Base-by-base conservation (phyloP, 2,113 vertebrate species). In the Terrapene triunguis region DNA sequence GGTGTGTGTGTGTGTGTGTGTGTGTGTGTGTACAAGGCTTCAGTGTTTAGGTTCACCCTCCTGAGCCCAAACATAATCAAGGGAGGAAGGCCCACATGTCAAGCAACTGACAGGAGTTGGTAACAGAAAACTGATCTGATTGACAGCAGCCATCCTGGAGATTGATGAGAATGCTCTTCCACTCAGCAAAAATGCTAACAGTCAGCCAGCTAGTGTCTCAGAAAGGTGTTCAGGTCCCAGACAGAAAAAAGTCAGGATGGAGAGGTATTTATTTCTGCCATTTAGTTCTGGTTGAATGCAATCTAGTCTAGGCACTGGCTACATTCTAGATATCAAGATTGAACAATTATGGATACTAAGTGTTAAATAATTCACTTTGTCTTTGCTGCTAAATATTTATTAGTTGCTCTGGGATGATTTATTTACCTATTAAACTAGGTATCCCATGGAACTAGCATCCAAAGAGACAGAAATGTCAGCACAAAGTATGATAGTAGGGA, bases 11-110 rank as follows among this genome's bases (percentile, higher is more conserved):
- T 81, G 92, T 89, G 24, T 57, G 53, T 53, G 54, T 80, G 22
- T 55, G 51, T 51, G 54, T 80, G 10, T 81, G 10, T 81, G 91
- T 88, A 94, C 47, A 80, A 51, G 53, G 79, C 44, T 62, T 80
- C 55, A 59, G 44, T n/a, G 14, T 19, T 59, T 35, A 38, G 16
- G 55, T 27, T 87, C 53, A 55, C 42, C 29, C 10, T 80, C 47
- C 53, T 88, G 53, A 19, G 44, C 42, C 74, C 82, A 89, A 93
- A 89, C 55, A 86, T 88, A 86, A 85, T 87, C 83, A 94, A 90
- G 93, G 76, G 89, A 84, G 21, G 80, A 32, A 53, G 35, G 38
- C 57, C 51, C 17, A 44, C 17, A 50, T 47, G 11, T 74, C 17
- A 27, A 74, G 29, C 24, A 78, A 16, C n/a, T 78, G 10, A 42